Conservation (phyloP, 2,113 vertebrate genomes). For the Natator depressus region DNA sequence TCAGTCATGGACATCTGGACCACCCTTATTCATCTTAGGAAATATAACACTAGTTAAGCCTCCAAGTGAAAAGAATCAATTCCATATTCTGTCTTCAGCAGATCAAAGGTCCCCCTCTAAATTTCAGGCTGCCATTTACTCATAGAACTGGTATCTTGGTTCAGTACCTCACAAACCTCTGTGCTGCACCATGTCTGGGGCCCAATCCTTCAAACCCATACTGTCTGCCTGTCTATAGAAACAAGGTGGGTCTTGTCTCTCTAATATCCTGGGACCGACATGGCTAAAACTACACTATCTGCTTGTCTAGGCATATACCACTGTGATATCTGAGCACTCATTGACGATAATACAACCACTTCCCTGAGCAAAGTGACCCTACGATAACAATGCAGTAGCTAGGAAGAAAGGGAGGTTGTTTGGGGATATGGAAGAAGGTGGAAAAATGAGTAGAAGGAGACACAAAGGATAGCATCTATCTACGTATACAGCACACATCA, state of each 20-base stretch:
- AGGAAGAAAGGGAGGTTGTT: background rate
- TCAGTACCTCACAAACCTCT: background rate
- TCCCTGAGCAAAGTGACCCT: rapidly evolving
- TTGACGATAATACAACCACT: background rate
- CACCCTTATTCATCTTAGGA: constrained; percentile 57
- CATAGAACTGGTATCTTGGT: background rate
- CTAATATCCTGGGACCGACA: background rate
- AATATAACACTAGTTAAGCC: constrained; percentile 34
- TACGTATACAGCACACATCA: background rate
- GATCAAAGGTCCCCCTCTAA: background rate
- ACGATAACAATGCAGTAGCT: background rate
- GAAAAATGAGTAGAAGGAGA: background rate
- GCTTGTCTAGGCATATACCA: rapidly evolving
- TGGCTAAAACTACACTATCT: background rate
- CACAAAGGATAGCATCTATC: background rate
- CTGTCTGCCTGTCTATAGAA: background rate
- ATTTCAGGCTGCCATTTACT: background rate
- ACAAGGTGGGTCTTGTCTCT: background rate
- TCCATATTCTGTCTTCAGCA: constrained; percentile 18
- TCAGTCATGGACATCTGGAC: constrained; percentile 56
- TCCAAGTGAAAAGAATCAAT: constrained; percentile 47
- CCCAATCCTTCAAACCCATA: background rate
- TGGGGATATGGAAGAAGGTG: background rate
- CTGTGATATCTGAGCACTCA: background rate
- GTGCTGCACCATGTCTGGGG: background rate